Evolutionary conservation across 2,797 vertebrate species (phyloP).

Genomic region (Neopelma chrysocephalum): DNA sequence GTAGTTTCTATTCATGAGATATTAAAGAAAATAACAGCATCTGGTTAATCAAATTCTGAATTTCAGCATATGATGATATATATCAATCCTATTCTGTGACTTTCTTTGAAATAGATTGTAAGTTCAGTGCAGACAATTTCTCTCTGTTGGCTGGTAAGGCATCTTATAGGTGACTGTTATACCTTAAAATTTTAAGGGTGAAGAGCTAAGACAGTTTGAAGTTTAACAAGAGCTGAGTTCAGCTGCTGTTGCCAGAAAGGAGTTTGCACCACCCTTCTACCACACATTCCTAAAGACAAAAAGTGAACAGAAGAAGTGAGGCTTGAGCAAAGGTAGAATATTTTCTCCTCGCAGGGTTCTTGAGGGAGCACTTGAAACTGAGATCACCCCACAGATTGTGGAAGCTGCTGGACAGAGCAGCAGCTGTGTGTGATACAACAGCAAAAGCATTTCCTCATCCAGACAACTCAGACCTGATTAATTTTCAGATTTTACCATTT

Average conservation of each 20-base stretch:
- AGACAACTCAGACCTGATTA: neutral
- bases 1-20: slow-evolving; percentile 18
- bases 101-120: neutral
- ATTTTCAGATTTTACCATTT: neutral
- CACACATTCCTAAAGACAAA: neutral
- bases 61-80: neutral
- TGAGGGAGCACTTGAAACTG: neutral
- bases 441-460: neutral
- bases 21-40: slow-evolving; percentile 40
- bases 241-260: neutral
- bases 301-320: neutral
- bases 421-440: neutral
- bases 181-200: neutral
- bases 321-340: neutral
- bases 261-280: neutral
- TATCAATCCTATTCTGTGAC: neutral
- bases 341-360: neutral
- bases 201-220: neutral
- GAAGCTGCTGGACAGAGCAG: neutral
- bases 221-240: neutral
- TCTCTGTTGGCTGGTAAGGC: neutral
- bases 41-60: slow-evolving; percentile 1
- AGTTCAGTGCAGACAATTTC: neutral
- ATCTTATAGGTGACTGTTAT: neutral
- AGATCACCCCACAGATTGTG: neutral